Evolutionary conservation across 2,113 vertebrate genomes (phyloP).

Genomic region (Vanacampus margaritifer): DNA sequence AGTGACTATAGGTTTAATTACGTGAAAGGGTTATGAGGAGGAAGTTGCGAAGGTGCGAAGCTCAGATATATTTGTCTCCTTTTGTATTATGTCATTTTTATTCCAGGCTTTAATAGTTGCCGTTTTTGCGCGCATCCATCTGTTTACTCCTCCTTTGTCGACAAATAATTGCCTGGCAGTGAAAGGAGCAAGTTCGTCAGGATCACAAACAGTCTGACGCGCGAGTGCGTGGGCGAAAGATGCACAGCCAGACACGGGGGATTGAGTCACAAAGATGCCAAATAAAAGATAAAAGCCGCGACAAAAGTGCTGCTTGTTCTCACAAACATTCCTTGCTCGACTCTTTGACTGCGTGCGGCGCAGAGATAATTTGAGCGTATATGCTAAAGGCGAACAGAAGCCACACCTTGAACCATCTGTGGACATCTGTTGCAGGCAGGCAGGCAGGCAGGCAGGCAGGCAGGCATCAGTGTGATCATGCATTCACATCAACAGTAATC

Average conservation of each 20-base stretch:
- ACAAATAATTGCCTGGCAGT: conserved; percentile 5
- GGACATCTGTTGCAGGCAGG: conserved; percentile 16
- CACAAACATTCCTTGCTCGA: conserved; percentile 10
- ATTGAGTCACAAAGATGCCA: conserved; percentile 8
- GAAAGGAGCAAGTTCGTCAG: conserved; percentile 8
- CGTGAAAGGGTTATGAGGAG: conserved; percentile 47
- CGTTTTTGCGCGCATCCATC: conserved; percentile 6
- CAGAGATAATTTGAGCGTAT: conserved; percentile 22
- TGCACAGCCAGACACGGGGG: conserved; percentile 30
- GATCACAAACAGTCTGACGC: conserved; percentile 6
- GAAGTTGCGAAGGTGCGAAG: conserved; percentile 38
- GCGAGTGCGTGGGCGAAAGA: conserved; percentile 57
- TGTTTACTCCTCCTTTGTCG: conserved; percentile 18
- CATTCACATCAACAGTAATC: conserved; percentile 75
- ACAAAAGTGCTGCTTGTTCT: conserved; percentile 16
- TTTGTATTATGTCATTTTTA: conserved; percentile 17
- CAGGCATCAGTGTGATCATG: conserved; percentile 72
- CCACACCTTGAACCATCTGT: conserved; percentile 23
- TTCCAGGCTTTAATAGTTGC: not conserved
- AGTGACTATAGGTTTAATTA: conserved; percentile 83
- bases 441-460: conserved; percentile 2
- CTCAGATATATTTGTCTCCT: conserved; percentile 18
- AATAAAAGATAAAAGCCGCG: conserved; percentile 29
- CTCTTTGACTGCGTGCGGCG: not conserved
- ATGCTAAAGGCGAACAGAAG: conserved; percentile 6